These are phyloP conservation scores for Liolophura sinensis DNA, from an alignment of 1,140 invertebrate species.

Conservation along the genomic window DNA sequence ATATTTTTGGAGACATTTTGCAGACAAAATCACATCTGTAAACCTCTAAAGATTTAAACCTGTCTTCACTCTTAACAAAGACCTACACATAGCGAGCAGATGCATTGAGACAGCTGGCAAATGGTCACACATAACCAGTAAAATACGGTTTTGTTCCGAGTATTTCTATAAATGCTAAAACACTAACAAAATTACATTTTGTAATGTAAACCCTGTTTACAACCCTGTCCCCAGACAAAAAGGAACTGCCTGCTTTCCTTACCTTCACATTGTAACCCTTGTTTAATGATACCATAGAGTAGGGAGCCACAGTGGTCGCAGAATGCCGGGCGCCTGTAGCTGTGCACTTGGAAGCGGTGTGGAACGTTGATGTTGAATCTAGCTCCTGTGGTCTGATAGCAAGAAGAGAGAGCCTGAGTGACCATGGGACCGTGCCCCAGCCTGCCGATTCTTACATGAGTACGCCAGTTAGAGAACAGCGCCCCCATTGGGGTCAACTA, in stretches of 20 bases:
- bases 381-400: conserved; percentile 41
- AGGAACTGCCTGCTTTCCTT: conserved; percentile 18
- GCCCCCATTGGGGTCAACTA: not conserved
- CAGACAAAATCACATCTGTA: no score
- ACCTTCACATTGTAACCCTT: conserved; percentile 98
- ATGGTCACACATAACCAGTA: no score
- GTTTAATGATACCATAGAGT: conserved; percentile 93
- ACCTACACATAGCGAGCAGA: no score
- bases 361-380: conserved; percentile 98
- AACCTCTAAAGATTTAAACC: no score
- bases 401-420: conserved; percentile 1
- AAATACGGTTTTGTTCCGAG: no score
- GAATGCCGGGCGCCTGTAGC: conserved; percentile 96
- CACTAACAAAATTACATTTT: no score
- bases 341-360: conserved; percentile 85
- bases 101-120: no score
- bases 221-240: no score
- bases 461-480: conserved; percentile 14
- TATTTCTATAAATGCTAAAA: no score
- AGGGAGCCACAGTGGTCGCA: conserved; percentile 98
- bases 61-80: no score
- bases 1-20: no score
- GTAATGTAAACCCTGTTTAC: no score
- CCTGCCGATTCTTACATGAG: conserved; percentile 7
- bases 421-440: not conserved